Evolutionary conservation across 2,888 invertebrate genomes (phyloP).

Genomic region (Microplitis manilae): DNA sequence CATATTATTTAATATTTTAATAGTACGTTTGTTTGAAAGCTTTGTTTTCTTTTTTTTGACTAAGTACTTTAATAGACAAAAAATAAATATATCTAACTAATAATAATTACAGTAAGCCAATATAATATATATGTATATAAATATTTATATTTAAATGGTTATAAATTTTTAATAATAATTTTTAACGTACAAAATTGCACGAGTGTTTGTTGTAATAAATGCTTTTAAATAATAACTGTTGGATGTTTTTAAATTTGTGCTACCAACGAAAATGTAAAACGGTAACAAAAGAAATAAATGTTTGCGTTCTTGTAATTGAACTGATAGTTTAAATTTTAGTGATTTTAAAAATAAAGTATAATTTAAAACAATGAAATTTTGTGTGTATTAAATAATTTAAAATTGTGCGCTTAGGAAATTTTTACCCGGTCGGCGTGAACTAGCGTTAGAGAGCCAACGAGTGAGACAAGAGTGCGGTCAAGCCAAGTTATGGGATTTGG

Average conservation of each 20-base stretch:
- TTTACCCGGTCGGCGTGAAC: slow-evolving; percentile 72
- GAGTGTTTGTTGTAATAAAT: not conserved
- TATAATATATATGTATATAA: not conserved
- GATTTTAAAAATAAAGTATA: not conserved
- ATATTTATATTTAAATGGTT: not conserved
- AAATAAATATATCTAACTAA: not conserved
- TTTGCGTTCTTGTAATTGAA: not conserved
- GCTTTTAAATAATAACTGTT: not conserved
- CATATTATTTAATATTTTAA: not conserved
- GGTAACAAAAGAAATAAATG: not conserved
- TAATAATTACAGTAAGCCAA: slow-evolving; percentile 1
- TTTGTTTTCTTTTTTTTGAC: not conserved
- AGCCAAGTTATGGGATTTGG: slow-evolving; percentile 95
- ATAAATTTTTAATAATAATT: not conserved
- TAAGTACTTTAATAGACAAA: not conserved
- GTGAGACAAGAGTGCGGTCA: slow-evolving; percentile 88
- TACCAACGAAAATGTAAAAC: not conserved
- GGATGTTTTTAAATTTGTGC: not conserved
- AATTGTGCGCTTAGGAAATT: slow-evolving; percentile 58
- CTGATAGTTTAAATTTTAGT: not conserved
- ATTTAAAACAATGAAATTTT: not conserved
- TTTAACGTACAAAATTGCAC: not conserved
- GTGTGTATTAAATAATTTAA: not conserved
- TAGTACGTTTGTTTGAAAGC: not conserved
- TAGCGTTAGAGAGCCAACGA: slow-evolving; percentile 83